Percentiles rank a stretch among this genome's conserved stretches.
phyloP scores from a whole-genome alignment of 2,797 vertebrate genomes.

The Chiroxiphia lanceolata region DNA sequence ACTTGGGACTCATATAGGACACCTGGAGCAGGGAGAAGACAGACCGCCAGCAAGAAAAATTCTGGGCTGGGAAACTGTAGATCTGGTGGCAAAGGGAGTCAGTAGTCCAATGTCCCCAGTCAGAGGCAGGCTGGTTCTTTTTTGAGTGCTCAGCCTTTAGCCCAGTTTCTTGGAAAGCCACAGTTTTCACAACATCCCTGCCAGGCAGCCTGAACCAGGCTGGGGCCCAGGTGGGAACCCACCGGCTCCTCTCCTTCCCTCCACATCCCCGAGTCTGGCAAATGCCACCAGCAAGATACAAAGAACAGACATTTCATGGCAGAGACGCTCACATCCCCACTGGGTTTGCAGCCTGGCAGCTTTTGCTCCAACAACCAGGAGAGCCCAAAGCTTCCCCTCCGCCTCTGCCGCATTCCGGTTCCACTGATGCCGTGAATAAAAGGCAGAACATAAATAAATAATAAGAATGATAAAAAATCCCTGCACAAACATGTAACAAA shows the following conservation, averaged over 20 bases:
- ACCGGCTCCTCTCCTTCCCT: not conserved
- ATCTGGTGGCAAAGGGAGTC: not conserved
- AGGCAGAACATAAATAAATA: not conserved
- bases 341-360: not conserved
- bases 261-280: not conserved
- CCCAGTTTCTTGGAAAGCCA: rapidly evolving
- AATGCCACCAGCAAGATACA: not conserved
- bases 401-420: rapidly evolving
- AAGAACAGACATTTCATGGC: not conserved
- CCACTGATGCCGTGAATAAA: not conserved
- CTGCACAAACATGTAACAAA: not conserved
- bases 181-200: not conserved
- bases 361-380: not conserved
- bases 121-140: not conserved
- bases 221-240: not conserved
- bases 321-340: not conserved
- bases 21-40: not conserved
- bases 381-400: not conserved
- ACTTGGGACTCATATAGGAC: not conserved
- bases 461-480: not conserved
- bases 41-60: not conserved
- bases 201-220: not conserved
- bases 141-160: not conserved
- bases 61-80: rapidly evolving
- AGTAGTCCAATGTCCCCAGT: not conserved